phyloP scores from a whole-genome alignment of 2,113 vertebrate species.

The Malurus alboscapulatus region DNA sequence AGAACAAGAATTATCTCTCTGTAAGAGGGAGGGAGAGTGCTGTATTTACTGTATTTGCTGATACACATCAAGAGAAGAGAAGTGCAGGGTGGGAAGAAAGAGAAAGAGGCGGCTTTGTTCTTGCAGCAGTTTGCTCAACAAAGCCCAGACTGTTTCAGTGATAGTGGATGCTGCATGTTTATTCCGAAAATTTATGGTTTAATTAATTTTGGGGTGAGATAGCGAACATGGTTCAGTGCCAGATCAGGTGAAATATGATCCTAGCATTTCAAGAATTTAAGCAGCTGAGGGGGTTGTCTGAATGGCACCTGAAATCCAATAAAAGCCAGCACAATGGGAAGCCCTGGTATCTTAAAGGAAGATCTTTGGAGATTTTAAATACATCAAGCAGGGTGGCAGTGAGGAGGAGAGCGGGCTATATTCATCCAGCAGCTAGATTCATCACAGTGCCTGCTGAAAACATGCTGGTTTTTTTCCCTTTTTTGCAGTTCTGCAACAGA shows the following conservation, averaged over 20 bases:
- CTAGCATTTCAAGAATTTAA: conserved; percentile 57
- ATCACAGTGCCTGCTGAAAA: neutral
- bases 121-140: conserved; percentile 59
- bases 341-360: conserved; percentile 41
- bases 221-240: conserved; percentile 55
- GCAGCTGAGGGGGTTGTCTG: conserved; percentile 46
- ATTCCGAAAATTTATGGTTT: conserved; percentile 69
- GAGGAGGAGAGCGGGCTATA: neutral
- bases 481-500: neutral
- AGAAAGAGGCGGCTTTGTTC: conserved; percentile 60
- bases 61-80: conserved; percentile 51
- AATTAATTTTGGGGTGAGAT: conserved; percentile 70
- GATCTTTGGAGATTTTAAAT: conserved; percentile 42
- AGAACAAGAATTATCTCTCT: conserved; percentile 24
- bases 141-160: conserved; percentile 59
- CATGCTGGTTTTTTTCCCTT: neutral
- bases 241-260: conserved; percentile 69
- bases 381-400: neutral
- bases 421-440: neutral
- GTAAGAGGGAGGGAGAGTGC: neutral
- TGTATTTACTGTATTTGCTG: conserved; percentile 57
- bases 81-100: conserved; percentile 46
- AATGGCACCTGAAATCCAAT: conserved; percentile 63
- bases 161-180: conserved; percentile 63
- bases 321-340: conserved; percentile 52